Percentiles rank a stretch among this genome's conserved stretches.
phyloP scores from a whole-genome alignment of 2,888 invertebrate species.

The Drosophila barbarae region DNA sequence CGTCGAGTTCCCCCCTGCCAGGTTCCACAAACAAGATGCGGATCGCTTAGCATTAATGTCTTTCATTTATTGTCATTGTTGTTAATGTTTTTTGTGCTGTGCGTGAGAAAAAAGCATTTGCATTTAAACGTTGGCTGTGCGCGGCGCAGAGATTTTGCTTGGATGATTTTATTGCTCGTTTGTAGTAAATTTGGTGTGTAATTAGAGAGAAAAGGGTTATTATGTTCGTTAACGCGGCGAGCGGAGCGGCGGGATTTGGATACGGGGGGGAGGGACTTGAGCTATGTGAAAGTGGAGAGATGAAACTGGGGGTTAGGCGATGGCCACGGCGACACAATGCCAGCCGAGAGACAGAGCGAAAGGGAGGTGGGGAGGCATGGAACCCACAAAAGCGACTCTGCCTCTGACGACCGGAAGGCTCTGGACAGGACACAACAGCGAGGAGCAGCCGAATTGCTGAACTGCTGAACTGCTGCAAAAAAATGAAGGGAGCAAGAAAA shows the following conservation, averaged over 20 bases:
- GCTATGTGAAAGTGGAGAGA: background rate
- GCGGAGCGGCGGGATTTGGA: constrained; percentile 1
- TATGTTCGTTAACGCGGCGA: constrained; percentile 47
- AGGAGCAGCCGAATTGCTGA: constrained; percentile 14
- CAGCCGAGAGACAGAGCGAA: constrained; percentile 1
- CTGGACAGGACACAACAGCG: constrained; percentile 15
- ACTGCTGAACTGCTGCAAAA: constrained; percentile 27
- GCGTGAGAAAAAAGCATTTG: constrained; percentile 72
- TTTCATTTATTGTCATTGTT: constrained; percentile 73
- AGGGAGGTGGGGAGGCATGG: background rate
- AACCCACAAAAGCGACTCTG: constrained; percentile 15
- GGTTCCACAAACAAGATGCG: constrained; percentile 14
- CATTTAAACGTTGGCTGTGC: constrained; percentile 51
- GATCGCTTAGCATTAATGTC: constrained; percentile 70
- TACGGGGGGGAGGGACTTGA: background rate
- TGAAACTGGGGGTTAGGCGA: constrained; percentile 11
- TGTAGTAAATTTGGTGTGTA: constrained; percentile 74
- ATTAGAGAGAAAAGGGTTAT: constrained; percentile 63
- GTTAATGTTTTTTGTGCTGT: constrained; percentile 58
- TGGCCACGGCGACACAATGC: constrained; percentile 46
- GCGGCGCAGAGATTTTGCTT: constrained; percentile 67
- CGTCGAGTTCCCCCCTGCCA: constrained; percentile 9
- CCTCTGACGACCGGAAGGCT: constrained; percentile 38
- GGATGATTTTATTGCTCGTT: constrained; percentile 74
- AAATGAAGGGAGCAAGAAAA: constrained; percentile 6